Percentiles rank a stretch among this genome's conserved stretches.
Evolutionary conservation across 2,888 invertebrate genomes (phyloP).

Genomic region (Heliconius ethilla): DNA sequence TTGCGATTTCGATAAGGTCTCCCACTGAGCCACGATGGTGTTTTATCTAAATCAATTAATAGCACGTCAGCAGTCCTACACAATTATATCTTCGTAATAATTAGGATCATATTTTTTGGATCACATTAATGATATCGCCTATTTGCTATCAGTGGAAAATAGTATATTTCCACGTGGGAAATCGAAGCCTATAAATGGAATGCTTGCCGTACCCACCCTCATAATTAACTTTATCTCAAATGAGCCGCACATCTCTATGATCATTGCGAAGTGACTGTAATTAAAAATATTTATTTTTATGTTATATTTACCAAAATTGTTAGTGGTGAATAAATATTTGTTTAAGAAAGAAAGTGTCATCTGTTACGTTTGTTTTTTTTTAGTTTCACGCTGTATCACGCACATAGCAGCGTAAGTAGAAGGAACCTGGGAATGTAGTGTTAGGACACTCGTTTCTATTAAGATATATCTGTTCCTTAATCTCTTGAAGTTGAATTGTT

Average conservation of each 20-base stretch:
- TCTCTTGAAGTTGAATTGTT: no score
- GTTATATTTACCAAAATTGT: not conserved
- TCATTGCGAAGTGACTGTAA: constrained; percentile 5
- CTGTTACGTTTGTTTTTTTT: not conserved
- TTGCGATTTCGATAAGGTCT: not conserved
- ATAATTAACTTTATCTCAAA: constrained; percentile 41
- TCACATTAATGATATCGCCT: constrained; percentile 62
- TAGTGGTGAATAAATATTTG: not conserved
- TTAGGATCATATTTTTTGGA: constrained; percentile 36
- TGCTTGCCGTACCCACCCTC: constrained; percentile 38
- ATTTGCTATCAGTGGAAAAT: constrained; percentile 60
- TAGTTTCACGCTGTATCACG: no score
- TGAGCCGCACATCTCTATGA: constrained; percentile 20
- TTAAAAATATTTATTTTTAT: constrained; percentile 11
- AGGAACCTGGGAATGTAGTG: no score
- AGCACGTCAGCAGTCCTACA: constrained; percentile 6
- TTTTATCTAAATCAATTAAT: not conserved
- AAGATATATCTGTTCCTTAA: no score
- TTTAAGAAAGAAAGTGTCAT: not conserved
- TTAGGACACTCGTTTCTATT: no score
- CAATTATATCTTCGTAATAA: constrained; percentile 26
- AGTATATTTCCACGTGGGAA: constrained; percentile 52
- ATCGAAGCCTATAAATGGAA: constrained; percentile 47
- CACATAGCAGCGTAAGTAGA: no score
- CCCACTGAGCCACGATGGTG: not conserved